These are phyloP conservation scores for Phyllotis vaccarum DNA, from an alignment of 2,797 vertebrate species.

Conservation along the genomic window DNA sequence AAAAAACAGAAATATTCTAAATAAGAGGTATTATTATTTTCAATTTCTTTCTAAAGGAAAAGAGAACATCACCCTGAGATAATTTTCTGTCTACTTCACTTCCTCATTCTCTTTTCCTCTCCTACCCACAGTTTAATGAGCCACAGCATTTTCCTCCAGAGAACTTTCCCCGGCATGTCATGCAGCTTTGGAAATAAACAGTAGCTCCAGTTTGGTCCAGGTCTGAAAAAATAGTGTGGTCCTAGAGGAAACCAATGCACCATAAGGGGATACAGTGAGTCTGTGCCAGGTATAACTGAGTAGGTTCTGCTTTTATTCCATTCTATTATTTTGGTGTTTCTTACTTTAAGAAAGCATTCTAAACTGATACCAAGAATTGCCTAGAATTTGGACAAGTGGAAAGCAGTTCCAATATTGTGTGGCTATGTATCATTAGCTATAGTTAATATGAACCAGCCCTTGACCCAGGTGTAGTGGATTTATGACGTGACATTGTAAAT, in stretches of 20 bases:
- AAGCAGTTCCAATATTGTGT: not conserved
- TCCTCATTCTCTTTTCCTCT: constrained; percentile 66
- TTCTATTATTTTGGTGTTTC: constrained; percentile 20
- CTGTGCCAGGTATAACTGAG: not conserved
- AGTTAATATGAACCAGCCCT: not conserved
- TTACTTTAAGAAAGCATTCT: constrained; percentile 35
- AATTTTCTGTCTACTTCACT: constrained; percentile 75
- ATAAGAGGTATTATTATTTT: constrained; percentile 71
- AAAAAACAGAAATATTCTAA: constrained; percentile 68
- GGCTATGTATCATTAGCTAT: not conserved
- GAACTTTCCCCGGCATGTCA: constrained; percentile 74
- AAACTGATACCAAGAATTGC: not conserved
- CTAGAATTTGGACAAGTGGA: not conserved
- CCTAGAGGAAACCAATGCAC: constrained; percentile 43
- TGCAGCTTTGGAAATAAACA: constrained; percentile 73
- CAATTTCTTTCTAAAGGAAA: constrained; percentile 70
- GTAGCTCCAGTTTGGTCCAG: constrained; percentile 53
- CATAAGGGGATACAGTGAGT: not conserved
- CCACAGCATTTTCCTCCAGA: constrained; percentile 77
- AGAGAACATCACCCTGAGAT: constrained; percentile 65
- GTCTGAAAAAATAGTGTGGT: constrained; percentile 65
- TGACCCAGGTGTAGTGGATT: no score
- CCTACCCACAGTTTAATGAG: constrained; percentile 74
- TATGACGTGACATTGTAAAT: no score
- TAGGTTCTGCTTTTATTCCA: constrained; percentile 40